These are phyloP conservation scores for Porites evermanni DNA, from an alignment of 92 coral and sea anemone genomes.

Conservation along the genomic window DNA sequence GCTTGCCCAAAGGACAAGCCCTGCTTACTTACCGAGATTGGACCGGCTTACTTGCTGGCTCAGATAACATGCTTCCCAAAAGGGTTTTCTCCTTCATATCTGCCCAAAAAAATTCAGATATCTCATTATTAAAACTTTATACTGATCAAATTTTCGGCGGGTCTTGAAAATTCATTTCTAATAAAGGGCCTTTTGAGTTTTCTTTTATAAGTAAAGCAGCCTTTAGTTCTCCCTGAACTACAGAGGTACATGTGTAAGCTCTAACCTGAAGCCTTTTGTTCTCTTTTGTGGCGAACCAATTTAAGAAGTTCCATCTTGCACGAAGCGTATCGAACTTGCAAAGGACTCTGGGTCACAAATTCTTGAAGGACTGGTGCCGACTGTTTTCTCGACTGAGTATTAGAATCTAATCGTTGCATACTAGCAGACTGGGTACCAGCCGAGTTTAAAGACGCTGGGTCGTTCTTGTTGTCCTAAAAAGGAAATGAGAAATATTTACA, in stretches of 20 bases:
- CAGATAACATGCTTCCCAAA: conserved; percentile 70
- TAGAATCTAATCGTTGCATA: conserved; percentile 17
- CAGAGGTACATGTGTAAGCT: background rate
- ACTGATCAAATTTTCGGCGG: background rate
- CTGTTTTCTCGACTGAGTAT: conserved; percentile 50
- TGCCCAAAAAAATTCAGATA: background rate
- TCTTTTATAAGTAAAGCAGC: background rate
- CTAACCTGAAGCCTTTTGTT: conserved; percentile 88
- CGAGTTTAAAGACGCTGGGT: background rate
- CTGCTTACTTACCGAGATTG: conserved; percentile 70
- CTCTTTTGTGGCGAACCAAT: conserved; percentile 91
- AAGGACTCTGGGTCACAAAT: conserved; percentile 61
- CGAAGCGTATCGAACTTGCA: conserved; percentile 80
- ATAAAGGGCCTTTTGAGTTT: background rate
- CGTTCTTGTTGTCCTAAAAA: conserved; percentile 35
- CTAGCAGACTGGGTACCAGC: conserved; percentile 32
- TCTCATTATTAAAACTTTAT: background rate
- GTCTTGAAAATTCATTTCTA: too few relatives aligned
- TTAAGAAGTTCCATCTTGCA: conserved; percentile 83
- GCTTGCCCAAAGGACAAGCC: too few relatives aligned
- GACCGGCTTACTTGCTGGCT: conserved; percentile 67
- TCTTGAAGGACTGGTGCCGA: conserved; percentile 47
- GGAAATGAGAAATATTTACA: too few relatives aligned
- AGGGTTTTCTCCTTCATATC: conserved; percentile 84
- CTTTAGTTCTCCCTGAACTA: background rate